These are phyloP conservation scores for Vidua macroura DNA, from an alignment of 2,113 vertebrate genomes.

Conservation along the genomic window DNA sequence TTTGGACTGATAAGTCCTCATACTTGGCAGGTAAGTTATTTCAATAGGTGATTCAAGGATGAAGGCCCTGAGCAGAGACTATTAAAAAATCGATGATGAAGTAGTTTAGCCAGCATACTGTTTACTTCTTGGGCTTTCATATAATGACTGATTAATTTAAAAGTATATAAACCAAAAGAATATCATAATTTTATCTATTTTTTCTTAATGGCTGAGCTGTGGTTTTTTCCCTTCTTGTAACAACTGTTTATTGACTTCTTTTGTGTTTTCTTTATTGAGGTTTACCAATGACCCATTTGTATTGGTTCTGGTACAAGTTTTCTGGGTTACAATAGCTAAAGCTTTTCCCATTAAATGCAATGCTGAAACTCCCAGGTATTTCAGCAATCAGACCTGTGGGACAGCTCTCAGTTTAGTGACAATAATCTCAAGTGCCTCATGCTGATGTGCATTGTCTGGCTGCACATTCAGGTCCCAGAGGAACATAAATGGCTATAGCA, in stretches of 20 bases:
- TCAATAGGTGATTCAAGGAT: background rate
- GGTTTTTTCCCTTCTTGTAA: background rate
- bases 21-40: background rate
- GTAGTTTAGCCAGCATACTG: background rate
- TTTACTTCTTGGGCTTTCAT: background rate
- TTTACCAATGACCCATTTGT: background rate
- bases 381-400: background rate
- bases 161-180: background rate
- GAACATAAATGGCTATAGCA: background rate
- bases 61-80: background rate
- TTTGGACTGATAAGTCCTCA: background rate
- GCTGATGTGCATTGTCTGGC: background rate
- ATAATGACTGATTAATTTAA: background rate
- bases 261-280: background rate
- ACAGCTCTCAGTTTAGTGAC: background rate
- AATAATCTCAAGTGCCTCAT: background rate
- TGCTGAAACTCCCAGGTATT: background rate
- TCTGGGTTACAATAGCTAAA: background rate
- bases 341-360: background rate
- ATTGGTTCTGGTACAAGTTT: background rate
- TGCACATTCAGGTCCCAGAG: background rate
- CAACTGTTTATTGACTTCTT: background rate
- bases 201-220: background rate
- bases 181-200: background rate
- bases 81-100: background rate